Evolutionary conservation across 2,113 vertebrate species (phyloP), one percentile per base, ranked within the genome.

Genomic region (Tretioscincus oriximinensis): DNA sequence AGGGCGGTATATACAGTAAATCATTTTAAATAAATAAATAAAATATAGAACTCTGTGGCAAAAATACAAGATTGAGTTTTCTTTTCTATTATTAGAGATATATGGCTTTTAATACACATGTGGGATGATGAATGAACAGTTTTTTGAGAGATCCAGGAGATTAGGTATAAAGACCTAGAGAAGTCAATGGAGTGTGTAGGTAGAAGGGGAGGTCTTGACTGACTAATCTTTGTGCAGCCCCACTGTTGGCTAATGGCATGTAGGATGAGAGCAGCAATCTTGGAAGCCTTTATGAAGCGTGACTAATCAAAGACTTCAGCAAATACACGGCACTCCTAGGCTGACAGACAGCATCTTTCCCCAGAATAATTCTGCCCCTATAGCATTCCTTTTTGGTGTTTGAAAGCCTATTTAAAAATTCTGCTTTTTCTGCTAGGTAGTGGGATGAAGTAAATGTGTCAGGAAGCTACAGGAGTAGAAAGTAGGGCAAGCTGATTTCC

Each of bases 301-400:
- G 65, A 69, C 65, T 69, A 61, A 81, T 81, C 11, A 22, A 35
- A 81, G 51, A 69, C 72, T 81, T 74, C 63, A 28, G 69, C 72
- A 24, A 31, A 60, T 9, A 41, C 1, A 2, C 22, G 73, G 63
- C 35, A 26, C 35, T 20, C 69, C 21, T 6, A 73, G 77, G 49
- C 70, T 60, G 47, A 78, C 63, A 49, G n/a, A 49, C 71, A 68
- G 31, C 49, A 66, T 26, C 69, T 67, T 58, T 72, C 26, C 69
- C 29, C 29, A 45, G 66, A 9, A 35, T 61, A 64, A 35, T 49
- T 47, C 21, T 82, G 67, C 35, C 67, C 51, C 18, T 8, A 54
- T 73, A 54, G 14, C 61, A 51, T 2, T 72, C 77, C 28, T 72
- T 35, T 58, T 28, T 16, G 22, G 63, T 51, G 18, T 29, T 63